Percentiles rank a stretch among this genome's conserved stretches.
These are phyloP conservation scores for Campopleginae sp. DNA, from an alignment of 2,888 invertebrate genomes.

Conservation along the genomic window DNA sequence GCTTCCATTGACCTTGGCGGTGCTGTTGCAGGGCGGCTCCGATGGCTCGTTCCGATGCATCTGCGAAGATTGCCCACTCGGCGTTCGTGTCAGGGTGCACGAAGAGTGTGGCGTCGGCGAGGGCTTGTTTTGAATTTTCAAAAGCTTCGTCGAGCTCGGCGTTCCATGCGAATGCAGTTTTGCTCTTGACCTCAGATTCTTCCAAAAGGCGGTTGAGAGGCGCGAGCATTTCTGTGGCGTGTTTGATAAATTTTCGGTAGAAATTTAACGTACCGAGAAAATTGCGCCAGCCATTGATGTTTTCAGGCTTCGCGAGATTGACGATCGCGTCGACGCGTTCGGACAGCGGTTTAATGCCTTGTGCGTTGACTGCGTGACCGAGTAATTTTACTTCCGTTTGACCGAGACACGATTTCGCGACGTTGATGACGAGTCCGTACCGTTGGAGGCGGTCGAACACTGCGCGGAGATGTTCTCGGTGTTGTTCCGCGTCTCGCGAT, in stretches of 20 bases:
- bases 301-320: background rate
- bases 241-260: background rate
- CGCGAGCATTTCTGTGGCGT: background rate
- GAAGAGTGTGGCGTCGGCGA: background rate
- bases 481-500: background rate
- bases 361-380: background rate
- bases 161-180: background rate
- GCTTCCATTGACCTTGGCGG: slow-evolving; percentile 73
- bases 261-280: slow-evolving; percentile 8
- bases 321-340: background rate
- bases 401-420: background rate
- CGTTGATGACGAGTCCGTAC: background rate
- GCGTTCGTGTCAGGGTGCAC: slow-evolving; percentile 4
- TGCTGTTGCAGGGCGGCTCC: slow-evolving; percentile 44
- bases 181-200: background rate
- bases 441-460: background rate
- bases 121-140: background rate
- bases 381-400: background rate
- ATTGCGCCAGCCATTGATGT: background rate
- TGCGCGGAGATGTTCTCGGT: background rate
- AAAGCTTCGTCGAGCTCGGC: background rate
- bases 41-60: slow-evolving; percentile 53
- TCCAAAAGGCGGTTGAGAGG: background rate
- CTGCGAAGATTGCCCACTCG: slow-evolving; percentile 45
- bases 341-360: background rate